Conservation (phyloP, 92 coral and sea anemone genomes). For the Ricordea florida region DNA sequence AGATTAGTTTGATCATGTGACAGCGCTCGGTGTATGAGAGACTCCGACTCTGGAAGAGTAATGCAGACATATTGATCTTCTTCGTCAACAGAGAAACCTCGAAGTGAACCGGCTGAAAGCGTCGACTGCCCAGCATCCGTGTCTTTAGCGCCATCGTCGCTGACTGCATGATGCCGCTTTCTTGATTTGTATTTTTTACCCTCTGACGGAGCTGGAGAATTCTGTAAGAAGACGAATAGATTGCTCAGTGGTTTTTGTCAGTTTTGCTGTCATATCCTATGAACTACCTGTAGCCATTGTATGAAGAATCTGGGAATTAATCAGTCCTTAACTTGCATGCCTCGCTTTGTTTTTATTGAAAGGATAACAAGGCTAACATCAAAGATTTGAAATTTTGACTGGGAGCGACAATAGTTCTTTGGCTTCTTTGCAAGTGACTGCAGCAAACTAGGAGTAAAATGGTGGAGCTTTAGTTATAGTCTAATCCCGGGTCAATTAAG, state of each 20-base stretch:
- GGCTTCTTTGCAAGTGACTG: too few relatives aligned
- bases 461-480: too few relatives aligned
- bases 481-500: too few relatives aligned
- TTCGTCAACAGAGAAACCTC: conserved; percentile 74
- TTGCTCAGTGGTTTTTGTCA: background rate
- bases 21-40: conserved; percentile 65
- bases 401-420: too few relatives aligned
- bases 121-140: background rate
- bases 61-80: conserved; percentile 70
- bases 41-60: conserved; percentile 78
- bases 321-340: too few relatives aligned
- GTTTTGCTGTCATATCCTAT: background rate
- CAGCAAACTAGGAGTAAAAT: too few relatives aligned
- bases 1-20: conserved; percentile 62
- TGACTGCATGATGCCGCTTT: conserved; percentile 4
- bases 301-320: too few relatives aligned
- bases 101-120: conserved; percentile 14
- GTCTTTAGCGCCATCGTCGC: background rate
- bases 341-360: too few relatives aligned
- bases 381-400: too few relatives aligned
- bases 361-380: too few relatives aligned
- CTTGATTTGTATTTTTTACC: conserved; percentile 27
- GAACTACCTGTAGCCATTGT: too few relatives aligned
- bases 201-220: conserved; percentile 4
- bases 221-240: background rate